phyloP scores from a whole-genome alignment of 2,797 vertebrate genomes.

The Sebastes diploproa region DNA sequence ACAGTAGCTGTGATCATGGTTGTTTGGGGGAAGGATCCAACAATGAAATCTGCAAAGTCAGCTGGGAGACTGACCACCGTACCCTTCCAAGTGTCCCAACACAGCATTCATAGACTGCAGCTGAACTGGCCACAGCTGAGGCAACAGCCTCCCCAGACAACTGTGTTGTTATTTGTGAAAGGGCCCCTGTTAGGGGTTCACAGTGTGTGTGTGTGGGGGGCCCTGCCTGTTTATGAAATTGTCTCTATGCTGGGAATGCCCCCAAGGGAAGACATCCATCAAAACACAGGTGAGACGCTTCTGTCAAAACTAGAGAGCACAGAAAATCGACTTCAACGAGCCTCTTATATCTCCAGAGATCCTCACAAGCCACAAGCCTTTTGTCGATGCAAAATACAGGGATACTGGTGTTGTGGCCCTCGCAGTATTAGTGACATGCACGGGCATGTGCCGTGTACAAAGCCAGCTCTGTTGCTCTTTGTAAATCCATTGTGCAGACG shows the following conservation, averaged over 20 bases:
- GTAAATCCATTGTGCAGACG: slow-evolving; percentile 63
- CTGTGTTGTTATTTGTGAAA: slow-evolving; percentile 57
- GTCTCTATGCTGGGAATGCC: slow-evolving; percentile 14
- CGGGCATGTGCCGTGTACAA: slow-evolving; percentile 63
- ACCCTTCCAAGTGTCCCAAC: slow-evolving; percentile 7
- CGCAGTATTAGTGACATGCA: slow-evolving; percentile 41
- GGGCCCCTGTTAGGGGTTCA: slow-evolving; percentile 5
- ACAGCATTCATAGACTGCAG: slow-evolving; percentile 34
- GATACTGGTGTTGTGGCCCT: slow-evolving; percentile 17
- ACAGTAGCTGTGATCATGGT: slow-evolving; percentile 19
- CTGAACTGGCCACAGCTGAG: slow-evolving; percentile 74
- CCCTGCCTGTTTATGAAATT: slow-evolving; percentile 25
- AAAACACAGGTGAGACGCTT: slow-evolving; percentile 57
- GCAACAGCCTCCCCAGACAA: slow-evolving; percentile 70
- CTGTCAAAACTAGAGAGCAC: slow-evolving; percentile 36
- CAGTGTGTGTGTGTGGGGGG: background rate
- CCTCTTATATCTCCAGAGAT: slow-evolving; percentile 1
- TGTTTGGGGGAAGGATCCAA: background rate
- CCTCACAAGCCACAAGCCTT: slow-evolving; percentile 1
- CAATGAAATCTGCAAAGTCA: slow-evolving; percentile 53
- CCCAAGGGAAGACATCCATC: slow-evolving; percentile 31
- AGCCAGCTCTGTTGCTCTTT: slow-evolving; percentile 62
- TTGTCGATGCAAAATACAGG: slow-evolving; percentile 27
- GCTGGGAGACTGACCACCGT: slow-evolving; percentile 29
- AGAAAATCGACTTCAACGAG: background rate